Percentiles rank a stretch among this genome's conserved stretches.
Evolutionary conservation across 2,113 vertebrate species (phyloP).

Genomic region (Promerops cafer): DNA sequence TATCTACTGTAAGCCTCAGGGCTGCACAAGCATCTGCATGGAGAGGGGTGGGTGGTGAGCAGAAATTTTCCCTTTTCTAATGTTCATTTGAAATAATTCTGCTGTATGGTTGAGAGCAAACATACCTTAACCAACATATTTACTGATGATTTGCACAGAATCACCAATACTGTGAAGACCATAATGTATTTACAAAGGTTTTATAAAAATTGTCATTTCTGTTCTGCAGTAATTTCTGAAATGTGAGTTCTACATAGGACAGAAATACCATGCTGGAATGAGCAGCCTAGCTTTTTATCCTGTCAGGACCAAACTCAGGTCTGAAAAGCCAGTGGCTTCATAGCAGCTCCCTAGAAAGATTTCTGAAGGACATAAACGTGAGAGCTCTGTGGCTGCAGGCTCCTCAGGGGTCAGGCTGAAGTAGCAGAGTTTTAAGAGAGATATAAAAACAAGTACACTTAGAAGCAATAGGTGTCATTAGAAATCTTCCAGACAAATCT

Average conservation of each 20-base stretch:
- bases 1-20: background rate
- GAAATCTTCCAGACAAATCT: background rate
- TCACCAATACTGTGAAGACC: background rate
- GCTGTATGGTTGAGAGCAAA: background rate
- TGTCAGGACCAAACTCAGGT: background rate
- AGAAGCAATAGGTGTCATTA: background rate
- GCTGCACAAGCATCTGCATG: background rate
- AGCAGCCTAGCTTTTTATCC: background rate
- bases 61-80: background rate
- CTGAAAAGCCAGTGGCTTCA: background rate
- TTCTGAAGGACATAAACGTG: background rate
- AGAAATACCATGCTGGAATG: background rate
- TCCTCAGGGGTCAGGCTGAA: background rate
- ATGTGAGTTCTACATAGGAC: background rate
- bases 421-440: background rate
- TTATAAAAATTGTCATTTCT: background rate
- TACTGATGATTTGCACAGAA: background rate
- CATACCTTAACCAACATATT: background rate
- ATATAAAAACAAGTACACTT: background rate
- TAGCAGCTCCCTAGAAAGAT: background rate
- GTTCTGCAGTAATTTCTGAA: background rate
- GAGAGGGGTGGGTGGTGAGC: background rate
- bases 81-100: background rate
- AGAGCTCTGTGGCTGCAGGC: background rate
- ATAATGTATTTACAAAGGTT: background rate